Percentiles rank a stretch among this genome's conserved stretches.
phyloP scores from a whole-genome alignment of 2,113 vertebrate species.

The Bufo gargarizans region DNA sequence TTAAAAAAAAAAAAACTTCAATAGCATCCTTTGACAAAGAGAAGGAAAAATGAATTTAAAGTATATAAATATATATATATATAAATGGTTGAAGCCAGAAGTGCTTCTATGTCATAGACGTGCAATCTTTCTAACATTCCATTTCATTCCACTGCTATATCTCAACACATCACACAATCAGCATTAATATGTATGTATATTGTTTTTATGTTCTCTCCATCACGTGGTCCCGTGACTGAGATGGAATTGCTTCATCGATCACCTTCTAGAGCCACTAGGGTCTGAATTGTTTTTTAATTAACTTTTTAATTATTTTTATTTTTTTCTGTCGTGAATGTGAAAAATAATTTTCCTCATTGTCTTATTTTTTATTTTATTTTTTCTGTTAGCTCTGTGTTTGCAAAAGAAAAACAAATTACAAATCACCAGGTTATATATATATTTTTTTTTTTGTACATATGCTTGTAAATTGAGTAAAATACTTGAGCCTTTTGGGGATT shows the following conservation, averaged over 20 bases:
- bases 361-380: conserved; percentile 76
- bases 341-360: conserved; percentile 69
- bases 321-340: conserved; percentile 86
- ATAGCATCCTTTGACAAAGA: conserved; percentile 80
- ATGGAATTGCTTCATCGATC: conserved; percentile 67
- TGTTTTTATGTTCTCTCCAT: conserved; percentile 64
- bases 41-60: conserved; percentile 48
- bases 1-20: conserved; percentile 73
- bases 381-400: conserved; percentile 70
- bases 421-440: conserved; percentile 66
- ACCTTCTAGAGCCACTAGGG: conserved; percentile 90
- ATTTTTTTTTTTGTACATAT: conserved; percentile 95
- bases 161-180: conserved; percentile 74
- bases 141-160: conserved; percentile 82
- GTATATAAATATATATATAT: conserved; percentile 55
- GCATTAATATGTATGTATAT: conserved; percentile 75
- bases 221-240: conserved; percentile 6
- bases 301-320: conserved; percentile 71
- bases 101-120: conserved; percentile 89
- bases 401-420: conserved; percentile 77
- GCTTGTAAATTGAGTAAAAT: conserved; percentile 99
- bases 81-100: conserved; percentile 77
- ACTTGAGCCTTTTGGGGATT: conserved; percentile 93
- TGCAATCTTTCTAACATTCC: conserved; percentile 99
- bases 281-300: conserved; percentile 74